phyloP scores from a whole-genome alignment of 2,113 vertebrate species.

The Natator depressus region DNA sequence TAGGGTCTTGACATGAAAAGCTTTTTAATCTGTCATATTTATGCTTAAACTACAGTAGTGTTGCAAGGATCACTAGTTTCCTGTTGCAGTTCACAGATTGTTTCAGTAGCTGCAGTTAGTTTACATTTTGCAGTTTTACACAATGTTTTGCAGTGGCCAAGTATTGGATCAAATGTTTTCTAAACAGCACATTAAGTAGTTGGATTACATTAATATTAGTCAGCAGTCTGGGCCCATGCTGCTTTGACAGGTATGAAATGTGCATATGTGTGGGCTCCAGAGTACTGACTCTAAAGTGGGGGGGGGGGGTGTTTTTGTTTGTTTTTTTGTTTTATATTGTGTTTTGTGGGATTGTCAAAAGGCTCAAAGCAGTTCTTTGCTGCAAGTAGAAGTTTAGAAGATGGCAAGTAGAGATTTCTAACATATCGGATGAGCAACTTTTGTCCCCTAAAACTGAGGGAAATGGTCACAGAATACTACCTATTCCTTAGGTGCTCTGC shows the following conservation, averaged over 20 bases:
- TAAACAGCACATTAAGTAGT: neutral
- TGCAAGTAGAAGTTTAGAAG: neutral
- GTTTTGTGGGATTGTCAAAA: neutral
- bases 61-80: slow-evolving; percentile 27
- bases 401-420: neutral
- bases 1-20: slow-evolving; percentile 64
- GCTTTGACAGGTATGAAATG: neutral
- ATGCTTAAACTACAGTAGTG: slow-evolving; percentile 56
- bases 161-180: neutral
- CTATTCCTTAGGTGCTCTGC: neutral
- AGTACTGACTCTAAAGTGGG: neutral
- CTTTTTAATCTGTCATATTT: slow-evolving; percentile 59
- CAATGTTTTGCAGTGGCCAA: slow-evolving; percentile 7
- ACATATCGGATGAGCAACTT: neutral
- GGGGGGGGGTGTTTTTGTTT: no score
- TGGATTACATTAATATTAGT: neutral
- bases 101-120: slow-evolving; percentile 3
- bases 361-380: neutral
- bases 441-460: fast-evolving
- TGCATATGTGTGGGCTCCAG: neutral
- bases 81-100: slow-evolving; percentile 23
- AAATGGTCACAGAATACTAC: neutral
- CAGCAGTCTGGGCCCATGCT: neutral
- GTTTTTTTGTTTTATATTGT: neutral
- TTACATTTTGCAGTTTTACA: slow-evolving; percentile 4